Percentiles rank a stretch among this genome's conserved stretches.
Evolutionary conservation across 2,113 vertebrate genomes (phyloP).

Genomic region (Acanthisitta chloris): DNA sequence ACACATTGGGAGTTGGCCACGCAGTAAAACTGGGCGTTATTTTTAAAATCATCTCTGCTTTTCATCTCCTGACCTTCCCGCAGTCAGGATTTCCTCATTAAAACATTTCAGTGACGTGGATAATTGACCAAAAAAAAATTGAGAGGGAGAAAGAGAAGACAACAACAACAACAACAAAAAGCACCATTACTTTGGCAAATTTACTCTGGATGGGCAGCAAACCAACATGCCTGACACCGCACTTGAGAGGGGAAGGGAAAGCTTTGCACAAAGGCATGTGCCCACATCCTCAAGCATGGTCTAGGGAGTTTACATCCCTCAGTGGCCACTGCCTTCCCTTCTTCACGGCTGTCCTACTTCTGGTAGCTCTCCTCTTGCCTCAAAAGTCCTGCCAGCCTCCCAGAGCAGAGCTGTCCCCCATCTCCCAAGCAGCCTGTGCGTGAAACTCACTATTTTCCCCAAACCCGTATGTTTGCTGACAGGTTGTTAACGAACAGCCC

Average conservation of each 20-base stretch:
- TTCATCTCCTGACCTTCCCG: conserved; percentile 40
- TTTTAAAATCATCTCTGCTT: conserved; percentile 58
- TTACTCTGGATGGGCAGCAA: background rate
- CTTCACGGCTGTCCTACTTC: conserved; percentile 11
- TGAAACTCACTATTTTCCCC: background rate
- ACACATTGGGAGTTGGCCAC: background rate
- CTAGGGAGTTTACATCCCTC: background rate
- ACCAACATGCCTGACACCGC: background rate
- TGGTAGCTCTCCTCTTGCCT: conserved; percentile 51
- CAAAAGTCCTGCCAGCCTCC: conserved; percentile 19
- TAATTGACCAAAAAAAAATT: background rate
- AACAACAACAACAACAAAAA: background rate
- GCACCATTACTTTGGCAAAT: background rate
- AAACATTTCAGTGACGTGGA: conserved; percentile 13
- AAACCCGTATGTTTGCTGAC: conserved; percentile 67
- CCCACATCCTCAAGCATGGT: background rate
- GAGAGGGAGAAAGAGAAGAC: background rate
- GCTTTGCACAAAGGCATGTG: background rate
- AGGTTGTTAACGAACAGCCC: conserved; percentile 75
- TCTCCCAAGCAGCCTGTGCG: conserved; percentile 28
- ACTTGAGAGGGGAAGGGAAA: background rate
- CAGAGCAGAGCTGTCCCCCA: conserved; percentile 53
- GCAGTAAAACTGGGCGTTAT: conserved; percentile 46
- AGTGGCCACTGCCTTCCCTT: background rate
- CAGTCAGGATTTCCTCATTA: conserved; percentile 57